These are phyloP conservation scores for Pogonus chalceus DNA, from an alignment of 1,140 invertebrate species.

Conservation along the genomic window DNA sequence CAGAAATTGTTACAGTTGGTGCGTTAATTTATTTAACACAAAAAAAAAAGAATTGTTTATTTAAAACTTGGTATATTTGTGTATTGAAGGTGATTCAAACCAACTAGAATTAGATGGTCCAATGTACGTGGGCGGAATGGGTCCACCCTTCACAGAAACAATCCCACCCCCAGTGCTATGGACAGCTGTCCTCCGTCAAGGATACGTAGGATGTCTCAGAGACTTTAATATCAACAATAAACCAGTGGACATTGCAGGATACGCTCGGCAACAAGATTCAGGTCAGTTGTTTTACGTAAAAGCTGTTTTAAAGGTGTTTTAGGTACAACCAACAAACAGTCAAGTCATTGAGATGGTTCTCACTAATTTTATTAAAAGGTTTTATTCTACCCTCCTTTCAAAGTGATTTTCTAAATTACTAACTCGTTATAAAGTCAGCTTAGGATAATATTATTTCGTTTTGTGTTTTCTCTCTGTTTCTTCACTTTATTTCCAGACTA, in stretches of 20 bases:
- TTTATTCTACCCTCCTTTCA: too few species aligned
- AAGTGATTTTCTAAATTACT: too few species aligned
- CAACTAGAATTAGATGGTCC: constrained; percentile 82
- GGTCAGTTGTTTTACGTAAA: constrained; percentile 43
- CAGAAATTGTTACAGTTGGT: constrained; percentile 85
- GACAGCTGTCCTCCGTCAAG: constrained; percentile 79
- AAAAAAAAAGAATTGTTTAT: neutral
- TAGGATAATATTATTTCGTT: too few species aligned
- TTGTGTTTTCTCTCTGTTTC: too few species aligned
- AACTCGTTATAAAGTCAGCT: too few species aligned
- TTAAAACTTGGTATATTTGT: constrained; percentile 10
- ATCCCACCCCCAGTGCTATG: constrained; percentile 78
- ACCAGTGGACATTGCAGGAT: constrained; percentile 80
- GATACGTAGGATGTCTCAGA: constrained; percentile 91
- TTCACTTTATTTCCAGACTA: too few species aligned
- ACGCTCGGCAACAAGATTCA: constrained; percentile 80
- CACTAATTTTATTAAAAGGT: too few species aligned
- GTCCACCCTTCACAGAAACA: constrained; percentile 59
- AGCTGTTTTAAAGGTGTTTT: neutral
- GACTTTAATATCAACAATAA: constrained; percentile 90
- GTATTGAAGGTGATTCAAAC: constrained; percentile 63
- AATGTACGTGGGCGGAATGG: constrained; percentile 81
- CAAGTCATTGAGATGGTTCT: too few species aligned
- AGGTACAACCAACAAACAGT: too few species aligned
- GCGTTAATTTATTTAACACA: constrained; percentile 23